phyloP scores from a whole-genome alignment of 2,797 vertebrate genomes.

The Danionella dracula region DNA sequence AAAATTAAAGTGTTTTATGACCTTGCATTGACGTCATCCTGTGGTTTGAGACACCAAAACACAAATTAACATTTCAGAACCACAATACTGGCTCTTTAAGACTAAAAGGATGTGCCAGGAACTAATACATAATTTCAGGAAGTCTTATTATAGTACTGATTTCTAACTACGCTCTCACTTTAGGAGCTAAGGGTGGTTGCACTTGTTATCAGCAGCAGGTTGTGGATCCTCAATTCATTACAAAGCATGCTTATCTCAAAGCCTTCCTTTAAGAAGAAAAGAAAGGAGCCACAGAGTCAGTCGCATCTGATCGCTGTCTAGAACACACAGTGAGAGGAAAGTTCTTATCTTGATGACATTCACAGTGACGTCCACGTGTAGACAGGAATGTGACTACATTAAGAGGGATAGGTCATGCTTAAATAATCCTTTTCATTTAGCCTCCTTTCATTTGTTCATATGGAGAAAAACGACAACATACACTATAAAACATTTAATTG shows the following conservation, averaged over 20 bases:
- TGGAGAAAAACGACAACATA: too few relatives aligned
- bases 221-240: constrained; percentile 14
- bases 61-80: too few relatives aligned
- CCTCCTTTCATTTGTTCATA: too few relatives aligned
- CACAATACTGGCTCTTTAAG: too few relatives aligned
- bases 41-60: too few relatives aligned
- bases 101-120: neutral
- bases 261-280: neutral
- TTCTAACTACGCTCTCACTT: too few relatives aligned
- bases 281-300: constrained; percentile 13
- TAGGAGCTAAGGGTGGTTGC: neutral
- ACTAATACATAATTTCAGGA: neutral
- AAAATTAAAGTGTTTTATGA: too few relatives aligned
- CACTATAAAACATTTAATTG: too few relatives aligned
- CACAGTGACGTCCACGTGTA: constrained; percentile 5
- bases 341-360: constrained; percentile 38
- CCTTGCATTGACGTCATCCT: too few relatives aligned
- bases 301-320: constrained; percentile 15
- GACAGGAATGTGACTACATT: neutral
- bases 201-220: constrained; percentile 15
- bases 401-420: neutral
- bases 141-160: too few relatives aligned
- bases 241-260: constrained; percentile 13
- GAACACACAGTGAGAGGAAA: constrained; percentile 11
- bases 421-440: too few relatives aligned